phyloP scores from a whole-genome alignment of 1,140 invertebrate species.

The Heliconius nattereri region DNA sequence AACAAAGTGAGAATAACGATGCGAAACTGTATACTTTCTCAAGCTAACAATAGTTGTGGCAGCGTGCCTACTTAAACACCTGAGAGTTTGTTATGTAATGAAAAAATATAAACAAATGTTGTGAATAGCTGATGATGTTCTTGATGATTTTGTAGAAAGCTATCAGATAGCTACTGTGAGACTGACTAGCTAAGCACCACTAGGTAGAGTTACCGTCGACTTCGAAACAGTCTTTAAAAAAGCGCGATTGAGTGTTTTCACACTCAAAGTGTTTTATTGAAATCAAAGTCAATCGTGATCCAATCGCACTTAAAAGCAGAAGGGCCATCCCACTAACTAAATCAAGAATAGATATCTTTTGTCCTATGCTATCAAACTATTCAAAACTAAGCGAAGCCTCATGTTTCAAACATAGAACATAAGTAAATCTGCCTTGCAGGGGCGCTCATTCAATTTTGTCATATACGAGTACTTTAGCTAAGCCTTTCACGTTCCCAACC shows the following conservation, averaged over 20 bases:
- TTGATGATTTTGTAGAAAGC: neutral
- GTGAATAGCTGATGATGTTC: neutral
- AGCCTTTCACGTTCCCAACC: neutral
- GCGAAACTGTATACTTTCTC: slow-evolving; percentile 34
- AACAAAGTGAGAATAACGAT: slow-evolving; percentile 16
- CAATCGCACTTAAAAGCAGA: neutral
- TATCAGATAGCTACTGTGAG: neutral
- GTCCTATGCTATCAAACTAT: neutral
- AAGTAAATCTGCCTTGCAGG: neutral
- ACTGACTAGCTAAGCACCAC: too few species aligned
- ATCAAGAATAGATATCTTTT: neutral
- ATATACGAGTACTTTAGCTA: neutral
- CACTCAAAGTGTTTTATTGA: neutral
- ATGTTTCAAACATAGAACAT: neutral
- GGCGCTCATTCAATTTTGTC: neutral
- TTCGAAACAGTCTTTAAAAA: neutral
- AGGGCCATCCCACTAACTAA: neutral
- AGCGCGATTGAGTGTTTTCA: too few species aligned
- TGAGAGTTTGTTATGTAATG: slow-evolving; percentile 31
- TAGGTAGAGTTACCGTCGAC: neutral
- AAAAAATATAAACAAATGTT: neutral
- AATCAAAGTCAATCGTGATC: neutral
- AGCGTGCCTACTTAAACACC: slow-evolving; percentile 18
- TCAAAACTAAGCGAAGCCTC: neutral
- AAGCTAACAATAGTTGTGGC: slow-evolving; percentile 27